phyloP scores from a whole-genome alignment of 2,888 invertebrate genomes.

The Ashinkailepas kermadecensis region DNA sequence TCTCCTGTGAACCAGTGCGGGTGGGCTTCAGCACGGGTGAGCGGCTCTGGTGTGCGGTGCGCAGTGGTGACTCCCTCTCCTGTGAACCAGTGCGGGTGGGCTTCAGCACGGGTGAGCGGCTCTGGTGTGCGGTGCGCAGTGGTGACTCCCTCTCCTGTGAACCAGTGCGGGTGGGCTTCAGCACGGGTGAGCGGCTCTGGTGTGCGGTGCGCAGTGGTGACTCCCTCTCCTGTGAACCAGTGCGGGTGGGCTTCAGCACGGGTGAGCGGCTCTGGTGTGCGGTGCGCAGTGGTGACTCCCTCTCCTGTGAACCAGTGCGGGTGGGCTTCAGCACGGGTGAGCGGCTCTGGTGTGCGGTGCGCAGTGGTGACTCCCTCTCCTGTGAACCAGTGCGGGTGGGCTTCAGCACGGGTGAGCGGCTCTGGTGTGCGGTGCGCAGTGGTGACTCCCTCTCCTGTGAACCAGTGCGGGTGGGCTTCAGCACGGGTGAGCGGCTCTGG shows the following conservation, averaged over 20 bases:
- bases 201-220: too few species aligned
- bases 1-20: conserved; percentile 50
- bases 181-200: conserved; percentile 54
- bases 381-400: conserved; percentile 84
- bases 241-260: conserved; percentile 93
- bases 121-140: too few species aligned
- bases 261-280: conserved; percentile 38
- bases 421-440: too few species aligned
- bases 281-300: too few species aligned
- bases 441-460: too few species aligned
- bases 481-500: conserved; percentile 54
- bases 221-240: too few species aligned
- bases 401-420: conserved; percentile 68
- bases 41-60: conserved; percentile 24
- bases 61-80: too few species aligned
- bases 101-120: conserved; percentile 68
- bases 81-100: conserved; percentile 84
- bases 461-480: conserved; percentile 93
- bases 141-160: too few species aligned
- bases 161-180: conserved; percentile 93
- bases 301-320: conserved; percentile 50
- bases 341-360: conserved; percentile 24
- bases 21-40: conserved; percentile 87
- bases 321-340: conserved; percentile 87
- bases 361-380: too few species aligned